phyloP scores from a whole-genome alignment of 2,113 vertebrate genomes.

The Lamprologus sp. region DNA sequence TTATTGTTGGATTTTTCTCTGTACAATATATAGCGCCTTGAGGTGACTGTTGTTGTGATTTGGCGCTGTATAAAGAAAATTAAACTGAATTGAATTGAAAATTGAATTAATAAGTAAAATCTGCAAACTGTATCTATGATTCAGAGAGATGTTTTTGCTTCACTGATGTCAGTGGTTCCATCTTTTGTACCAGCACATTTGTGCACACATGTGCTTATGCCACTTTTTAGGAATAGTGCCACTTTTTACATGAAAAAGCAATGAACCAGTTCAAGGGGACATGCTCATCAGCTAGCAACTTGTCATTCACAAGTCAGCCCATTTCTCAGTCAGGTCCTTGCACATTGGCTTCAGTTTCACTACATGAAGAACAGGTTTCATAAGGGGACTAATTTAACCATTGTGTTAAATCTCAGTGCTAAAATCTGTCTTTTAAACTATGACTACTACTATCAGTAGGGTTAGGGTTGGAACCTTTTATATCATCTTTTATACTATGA shows the following conservation, averaged over 20 bases:
- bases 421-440: neutral
- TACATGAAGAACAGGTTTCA: neutral
- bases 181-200: neutral
- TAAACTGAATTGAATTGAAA: neutral
- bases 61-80: neutral
- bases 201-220: neutral
- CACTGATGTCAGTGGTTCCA: neutral
- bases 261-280: neutral
- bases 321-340: neutral
- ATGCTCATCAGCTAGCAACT: neutral
- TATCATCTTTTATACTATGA: neutral
- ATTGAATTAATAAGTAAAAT: neutral
- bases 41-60: neutral
- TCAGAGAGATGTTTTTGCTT: neutral
- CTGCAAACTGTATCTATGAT: neutral
- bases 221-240: neutral
- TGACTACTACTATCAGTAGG: neutral
- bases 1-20: neutral
- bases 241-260: neutral
- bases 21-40: neutral
- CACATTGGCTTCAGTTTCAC: neutral
- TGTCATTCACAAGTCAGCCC: neutral
- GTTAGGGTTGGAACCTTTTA: neutral
- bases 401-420: neutral
- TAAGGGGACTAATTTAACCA: neutral